Percentiles rank a stretch among this genome's conserved stretches.
phyloP scores from a whole-genome alignment of 2,888 invertebrate species.

The Colletes collaris region DNA sequence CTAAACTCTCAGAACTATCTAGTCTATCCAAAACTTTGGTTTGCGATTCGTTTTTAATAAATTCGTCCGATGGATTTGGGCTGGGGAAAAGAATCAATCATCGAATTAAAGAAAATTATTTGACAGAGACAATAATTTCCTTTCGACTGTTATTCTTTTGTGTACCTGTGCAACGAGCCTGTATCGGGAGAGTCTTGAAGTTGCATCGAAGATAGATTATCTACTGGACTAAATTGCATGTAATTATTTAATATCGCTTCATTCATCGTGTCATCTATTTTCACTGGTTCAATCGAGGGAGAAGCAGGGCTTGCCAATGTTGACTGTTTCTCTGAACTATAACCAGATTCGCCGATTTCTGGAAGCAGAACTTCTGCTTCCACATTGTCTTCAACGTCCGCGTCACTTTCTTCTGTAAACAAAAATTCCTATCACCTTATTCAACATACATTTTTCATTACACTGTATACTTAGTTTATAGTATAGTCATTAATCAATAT shows the following conservation, averaged over 20 bases:
- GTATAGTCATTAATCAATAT: too few relatives aligned
- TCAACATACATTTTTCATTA: neutral
- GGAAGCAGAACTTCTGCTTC: slow-evolving; percentile 84
- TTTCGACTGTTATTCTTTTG: neutral
- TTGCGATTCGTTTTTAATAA: slow-evolving; percentile 63
- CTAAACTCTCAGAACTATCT: slow-evolving; percentile 51
- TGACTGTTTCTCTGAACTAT: slow-evolving; percentile 86
- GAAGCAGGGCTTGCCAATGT: slow-evolving; percentile 85
- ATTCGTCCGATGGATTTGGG: slow-evolving; percentile 65
- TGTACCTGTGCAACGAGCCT: slow-evolving; percentile 18
- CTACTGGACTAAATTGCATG: slow-evolving; percentile 2
- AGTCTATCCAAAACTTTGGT: slow-evolving; percentile 50
- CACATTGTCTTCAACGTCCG: slow-evolving; percentile 92
- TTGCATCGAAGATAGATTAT: slow-evolving; percentile 7
- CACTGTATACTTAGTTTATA: too few relatives aligned
- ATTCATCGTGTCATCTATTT: slow-evolving; percentile 28
- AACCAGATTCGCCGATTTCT: slow-evolving; percentile 87
- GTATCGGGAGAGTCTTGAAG: slow-evolving; percentile 6
- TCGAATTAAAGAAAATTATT: neutral
- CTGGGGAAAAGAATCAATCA: slow-evolving; percentile 20
- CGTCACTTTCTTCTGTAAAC: slow-evolving; percentile 88
- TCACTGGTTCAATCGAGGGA: slow-evolving; percentile 28
- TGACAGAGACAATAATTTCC: neutral
- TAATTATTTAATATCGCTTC: slow-evolving; percentile 25
- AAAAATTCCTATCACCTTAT: neutral